phyloP scores from a whole-genome alignment of 2,888 invertebrate genomes.

The Nesidiocoris tenuis region DNA sequence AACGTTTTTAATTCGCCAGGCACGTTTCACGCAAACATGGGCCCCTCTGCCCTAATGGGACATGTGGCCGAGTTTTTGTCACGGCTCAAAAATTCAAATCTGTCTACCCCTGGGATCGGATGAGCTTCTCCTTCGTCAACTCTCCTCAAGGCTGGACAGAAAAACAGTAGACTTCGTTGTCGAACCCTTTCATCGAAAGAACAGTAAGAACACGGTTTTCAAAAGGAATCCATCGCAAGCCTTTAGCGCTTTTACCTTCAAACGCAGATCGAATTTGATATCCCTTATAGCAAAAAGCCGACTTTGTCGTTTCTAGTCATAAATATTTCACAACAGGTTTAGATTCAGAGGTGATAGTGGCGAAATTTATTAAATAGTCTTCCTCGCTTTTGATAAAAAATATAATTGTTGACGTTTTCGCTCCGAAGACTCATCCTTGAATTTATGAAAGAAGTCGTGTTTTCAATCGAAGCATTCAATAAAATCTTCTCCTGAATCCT shows the following conservation, averaged over 20 bases:
- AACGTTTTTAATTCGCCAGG: constrained; percentile 27
- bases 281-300: constrained; percentile 29
- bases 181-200: constrained; percentile 9
- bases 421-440: not conserved
- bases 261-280: constrained; percentile 40
- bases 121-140: constrained; percentile 13
- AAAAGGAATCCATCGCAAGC: constrained; percentile 35
- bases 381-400: constrained; percentile 14
- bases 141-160: constrained; percentile 1
- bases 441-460: constrained; percentile 11
- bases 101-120: constrained; percentile 28
- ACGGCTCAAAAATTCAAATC: constrained; percentile 38
- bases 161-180: constrained; percentile 2
- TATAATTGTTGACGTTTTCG: constrained; percentile 1
- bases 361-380: constrained; percentile 30
- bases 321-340: constrained; percentile 40
- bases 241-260: constrained; percentile 33
- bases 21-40: constrained; percentile 35
- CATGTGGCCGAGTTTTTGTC: constrained; percentile 34
- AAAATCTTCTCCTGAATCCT: not conserved
- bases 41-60: constrained; percentile 29
- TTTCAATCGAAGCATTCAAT: not conserved
- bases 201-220: constrained; percentile 29
- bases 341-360: constrained; percentile 39
- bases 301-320: constrained; percentile 24